Evolutionary conservation across 2,113 vertebrate species (phyloP).

Genomic region (Zeus faber): DNA sequence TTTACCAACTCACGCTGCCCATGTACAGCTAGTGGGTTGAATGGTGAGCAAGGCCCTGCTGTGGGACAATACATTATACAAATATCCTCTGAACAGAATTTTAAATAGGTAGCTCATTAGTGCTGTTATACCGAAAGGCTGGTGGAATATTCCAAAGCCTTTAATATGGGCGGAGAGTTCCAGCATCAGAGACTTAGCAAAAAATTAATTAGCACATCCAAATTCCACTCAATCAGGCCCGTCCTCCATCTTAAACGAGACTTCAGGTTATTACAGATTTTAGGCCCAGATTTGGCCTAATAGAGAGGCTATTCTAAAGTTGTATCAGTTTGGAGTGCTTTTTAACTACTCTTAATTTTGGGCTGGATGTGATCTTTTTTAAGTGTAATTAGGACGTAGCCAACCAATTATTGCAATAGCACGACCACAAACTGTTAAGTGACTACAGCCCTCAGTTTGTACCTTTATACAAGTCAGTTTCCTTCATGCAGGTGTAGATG

Average conservation of each 20-base stretch:
- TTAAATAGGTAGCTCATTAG: constrained; percentile 74
- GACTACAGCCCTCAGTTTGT: too few species aligned
- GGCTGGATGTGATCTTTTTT: too few species aligned
- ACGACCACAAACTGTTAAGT: too few species aligned
- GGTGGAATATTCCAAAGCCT: constrained; percentile 58
- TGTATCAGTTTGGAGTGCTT: constrained; percentile 2
- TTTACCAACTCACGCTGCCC: too few species aligned
- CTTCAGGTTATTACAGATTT: not conserved
- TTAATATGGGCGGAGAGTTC: constrained; percentile 62
- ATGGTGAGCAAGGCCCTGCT: constrained; percentile 48
- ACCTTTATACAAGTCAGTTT: too few species aligned
- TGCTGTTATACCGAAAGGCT: constrained; percentile 56
- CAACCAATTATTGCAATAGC: too few species aligned
- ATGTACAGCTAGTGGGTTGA: constrained; percentile 40
- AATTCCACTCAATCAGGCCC: constrained; percentile 47
- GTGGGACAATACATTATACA: constrained; percentile 68
- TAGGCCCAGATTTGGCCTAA: constrained; percentile 4
- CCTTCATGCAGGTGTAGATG: too few species aligned
- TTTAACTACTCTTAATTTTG: too few species aligned
- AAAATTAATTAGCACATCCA: constrained; percentile 69
- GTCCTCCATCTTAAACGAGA: constrained; percentile 37
- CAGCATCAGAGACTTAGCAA: constrained; percentile 46
- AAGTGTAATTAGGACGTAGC: too few species aligned
- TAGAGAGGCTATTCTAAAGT: constrained; percentile 17
- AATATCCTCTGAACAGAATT: constrained; percentile 68